Percentiles rank a stretch among this genome's conserved stretches.
Evolutionary conservation across 2,888 invertebrate genomes (phyloP).

Genomic region (Ochropleura plecta): DNA sequence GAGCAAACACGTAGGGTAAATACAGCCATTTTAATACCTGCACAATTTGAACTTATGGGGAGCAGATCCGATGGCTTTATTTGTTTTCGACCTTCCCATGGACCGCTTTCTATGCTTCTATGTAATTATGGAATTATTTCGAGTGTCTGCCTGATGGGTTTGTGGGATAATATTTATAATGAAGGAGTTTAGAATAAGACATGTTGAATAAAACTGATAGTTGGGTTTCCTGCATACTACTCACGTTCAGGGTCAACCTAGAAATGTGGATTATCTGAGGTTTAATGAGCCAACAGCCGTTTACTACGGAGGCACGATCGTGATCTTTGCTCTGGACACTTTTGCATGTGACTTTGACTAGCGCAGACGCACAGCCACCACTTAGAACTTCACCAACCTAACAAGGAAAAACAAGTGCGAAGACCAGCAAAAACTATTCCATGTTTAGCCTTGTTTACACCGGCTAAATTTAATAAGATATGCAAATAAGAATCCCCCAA

Average conservation of each 20-base stretch:
- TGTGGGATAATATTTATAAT: constrained; percentile 49
- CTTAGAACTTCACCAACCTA: constrained; percentile 13
- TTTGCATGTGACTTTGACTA: constrained; percentile 35
- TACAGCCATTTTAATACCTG: constrained; percentile 85
- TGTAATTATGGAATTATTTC: constrained; percentile 66
- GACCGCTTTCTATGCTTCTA: constrained; percentile 74
- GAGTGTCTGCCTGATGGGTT: constrained; percentile 46
- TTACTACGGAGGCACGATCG: constrained; percentile 48
- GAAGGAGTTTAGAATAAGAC: constrained; percentile 11
- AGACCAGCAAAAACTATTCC: constrained; percentile 54
- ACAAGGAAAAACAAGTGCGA: constrained; percentile 48
- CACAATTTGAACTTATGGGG: constrained; percentile 88
- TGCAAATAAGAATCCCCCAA: constrained; percentile 71
- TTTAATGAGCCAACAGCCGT: constrained; percentile 50
- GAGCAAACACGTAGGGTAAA: constrained; percentile 85
- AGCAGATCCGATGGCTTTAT: constrained; percentile 83
- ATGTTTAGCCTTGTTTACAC: constrained; percentile 53
- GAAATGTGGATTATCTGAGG: constrained; percentile 49
- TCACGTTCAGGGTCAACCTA: constrained; percentile 50
- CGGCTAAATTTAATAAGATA: constrained; percentile 67
- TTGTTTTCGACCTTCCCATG: constrained; percentile 79
- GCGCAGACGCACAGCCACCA: constrained; percentile 11
- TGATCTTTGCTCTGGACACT: constrained; percentile 58
- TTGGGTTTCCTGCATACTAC: constrained; percentile 23
- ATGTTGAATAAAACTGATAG: constrained; percentile 16